Conservation (phyloP, 2,797 vertebrate species). For the Trachops cirrhosus region DNA sequence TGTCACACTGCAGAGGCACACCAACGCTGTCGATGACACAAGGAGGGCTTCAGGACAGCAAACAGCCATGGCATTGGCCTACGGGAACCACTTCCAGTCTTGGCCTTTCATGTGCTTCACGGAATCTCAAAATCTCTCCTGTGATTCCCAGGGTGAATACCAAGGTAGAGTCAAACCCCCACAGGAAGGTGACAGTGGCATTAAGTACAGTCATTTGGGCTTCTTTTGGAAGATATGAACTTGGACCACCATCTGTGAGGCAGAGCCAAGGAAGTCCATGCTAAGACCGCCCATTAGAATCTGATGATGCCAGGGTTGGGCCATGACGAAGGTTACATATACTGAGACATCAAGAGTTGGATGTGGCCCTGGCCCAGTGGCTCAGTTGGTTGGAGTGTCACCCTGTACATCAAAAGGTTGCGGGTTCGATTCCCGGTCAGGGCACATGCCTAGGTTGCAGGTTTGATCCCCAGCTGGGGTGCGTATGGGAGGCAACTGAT, state of each 20-base stretch:
- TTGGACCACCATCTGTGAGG: background rate
- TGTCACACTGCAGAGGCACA: background rate
- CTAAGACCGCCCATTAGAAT: background rate
- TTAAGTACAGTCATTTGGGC: background rate
- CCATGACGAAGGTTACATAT: background rate
- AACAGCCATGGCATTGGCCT: too few relatives aligned
- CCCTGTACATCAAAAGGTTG: background rate
- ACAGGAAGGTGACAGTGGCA: background rate
- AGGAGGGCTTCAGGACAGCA: background rate
- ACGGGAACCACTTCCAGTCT: background rate
- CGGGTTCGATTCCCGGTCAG: too few relatives aligned
- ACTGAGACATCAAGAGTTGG: background rate
- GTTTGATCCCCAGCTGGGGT: background rate
- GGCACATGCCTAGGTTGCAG: too few relatives aligned
- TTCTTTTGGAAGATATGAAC: background rate
- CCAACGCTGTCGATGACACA: rapidly evolving
- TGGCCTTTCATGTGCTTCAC: background rate
- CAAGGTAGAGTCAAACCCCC: background rate
- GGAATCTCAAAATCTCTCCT: background rate
- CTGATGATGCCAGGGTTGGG: background rate
- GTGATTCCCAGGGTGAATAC: background rate
- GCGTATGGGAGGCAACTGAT: background rate
- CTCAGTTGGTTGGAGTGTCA: background rate
- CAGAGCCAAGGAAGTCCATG: background rate
- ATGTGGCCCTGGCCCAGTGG: background rate